Conservation (phyloP, 2,888 invertebrate genomes). For the Acanthosepion esculentum region DNA sequence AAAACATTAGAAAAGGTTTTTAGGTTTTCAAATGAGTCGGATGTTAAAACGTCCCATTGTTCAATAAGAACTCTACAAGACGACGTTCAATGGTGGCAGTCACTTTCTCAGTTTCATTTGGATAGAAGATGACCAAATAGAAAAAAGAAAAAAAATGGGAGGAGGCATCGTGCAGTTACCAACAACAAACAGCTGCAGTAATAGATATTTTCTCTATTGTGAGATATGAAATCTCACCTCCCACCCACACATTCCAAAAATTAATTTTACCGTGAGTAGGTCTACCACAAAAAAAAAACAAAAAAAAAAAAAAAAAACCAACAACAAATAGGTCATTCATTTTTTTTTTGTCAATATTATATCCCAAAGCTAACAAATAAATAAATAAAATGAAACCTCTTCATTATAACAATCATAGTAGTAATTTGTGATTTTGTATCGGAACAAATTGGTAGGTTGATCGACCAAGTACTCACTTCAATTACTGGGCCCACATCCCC, state of each 20-base stretch:
- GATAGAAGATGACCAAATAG: not conserved
- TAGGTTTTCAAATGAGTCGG: no score
- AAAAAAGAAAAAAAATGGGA: not conserved
- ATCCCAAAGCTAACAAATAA: not conserved
- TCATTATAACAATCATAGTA: not conserved
- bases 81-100: not conserved
- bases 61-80: not conserved
- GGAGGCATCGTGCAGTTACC: not conserved
- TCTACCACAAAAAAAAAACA: not conserved
- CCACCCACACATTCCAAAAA: no score
- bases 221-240: no score
- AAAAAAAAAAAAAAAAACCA: no score
- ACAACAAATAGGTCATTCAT: no score
- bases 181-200: not conserved
- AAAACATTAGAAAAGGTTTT: not conserved
- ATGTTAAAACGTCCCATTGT: not conserved
- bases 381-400: not conserved
- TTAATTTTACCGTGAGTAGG: not conserved
- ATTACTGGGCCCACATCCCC: constrained; percentile 44
- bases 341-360: not conserved
- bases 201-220: not conserved
- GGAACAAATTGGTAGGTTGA: not conserved
- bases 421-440: constrained; percentile 2
- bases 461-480: constrained; percentile 40
- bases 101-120: constrained; percentile 1